These are phyloP conservation scores for Schlechtendalia chinensis DNA, from an alignment of 1,140 invertebrate genomes.

Conservation along the genomic window DNA sequence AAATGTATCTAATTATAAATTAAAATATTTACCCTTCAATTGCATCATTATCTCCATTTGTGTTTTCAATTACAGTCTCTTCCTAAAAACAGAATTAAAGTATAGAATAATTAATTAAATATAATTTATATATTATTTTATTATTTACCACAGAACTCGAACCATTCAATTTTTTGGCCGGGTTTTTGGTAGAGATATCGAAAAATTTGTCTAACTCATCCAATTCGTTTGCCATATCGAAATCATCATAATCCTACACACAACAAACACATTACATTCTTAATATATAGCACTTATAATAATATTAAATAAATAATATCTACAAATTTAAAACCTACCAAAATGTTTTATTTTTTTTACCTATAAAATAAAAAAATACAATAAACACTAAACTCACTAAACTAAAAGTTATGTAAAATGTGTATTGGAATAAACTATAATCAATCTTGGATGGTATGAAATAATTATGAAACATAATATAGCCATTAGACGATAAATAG, in stretches of 20 bases:
- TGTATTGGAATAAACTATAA: no score
- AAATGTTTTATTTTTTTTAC: neutral
- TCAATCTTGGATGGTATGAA: no score
- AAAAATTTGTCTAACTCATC: conserved; percentile 83
- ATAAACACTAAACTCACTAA: no score
- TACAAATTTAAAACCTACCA: neutral
- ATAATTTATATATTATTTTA: neutral
- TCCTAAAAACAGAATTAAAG: conserved; percentile 6
- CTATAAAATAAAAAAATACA: no score
- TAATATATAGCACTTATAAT: neutral
- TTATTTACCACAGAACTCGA: conserved; percentile 46
- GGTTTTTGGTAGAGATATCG: conserved; percentile 61
- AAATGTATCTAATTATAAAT: neutral
- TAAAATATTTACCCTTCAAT: conserved; percentile 26
- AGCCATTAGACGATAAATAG: no score
- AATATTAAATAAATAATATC: neutral
- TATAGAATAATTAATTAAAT: neutral
- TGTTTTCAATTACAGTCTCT: neutral
- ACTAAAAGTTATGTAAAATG: no score
- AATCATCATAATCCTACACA: conserved; percentile 85
- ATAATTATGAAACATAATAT: no score
- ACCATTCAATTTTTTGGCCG: conserved; percentile 46
- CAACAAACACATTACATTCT: conserved; percentile 58
- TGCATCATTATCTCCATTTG: conserved; percentile 14
- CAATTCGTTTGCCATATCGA: conserved; percentile 87